Conservation (phyloP, 2,113 vertebrate species). For the Hassar affinis region DNA sequence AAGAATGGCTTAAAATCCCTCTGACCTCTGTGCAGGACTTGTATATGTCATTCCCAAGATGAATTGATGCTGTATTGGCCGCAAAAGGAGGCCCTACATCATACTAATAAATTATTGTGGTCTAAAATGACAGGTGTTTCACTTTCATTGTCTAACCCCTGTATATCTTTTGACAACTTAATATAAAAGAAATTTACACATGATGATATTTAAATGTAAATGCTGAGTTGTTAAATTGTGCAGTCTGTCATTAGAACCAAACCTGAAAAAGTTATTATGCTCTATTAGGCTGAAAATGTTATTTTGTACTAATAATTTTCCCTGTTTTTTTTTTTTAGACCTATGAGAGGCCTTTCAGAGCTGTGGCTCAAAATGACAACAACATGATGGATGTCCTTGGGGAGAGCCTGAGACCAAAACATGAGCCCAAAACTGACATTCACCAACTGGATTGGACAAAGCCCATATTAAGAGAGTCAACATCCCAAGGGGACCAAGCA, state of each 20-base stretch:
- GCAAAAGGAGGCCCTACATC: too few relatives aligned
- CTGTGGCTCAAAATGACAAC: slow-evolving; percentile 81
- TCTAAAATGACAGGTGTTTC: too few relatives aligned
- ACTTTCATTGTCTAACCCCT: too few relatives aligned
- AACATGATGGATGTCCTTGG: slow-evolving; percentile 85
- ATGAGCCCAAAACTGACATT: slow-evolving; percentile 88
- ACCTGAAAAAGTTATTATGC: background rate
- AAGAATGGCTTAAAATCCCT: too few relatives aligned
- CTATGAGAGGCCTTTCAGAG: slow-evolving; percentile 87
- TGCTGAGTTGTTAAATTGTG: background rate
- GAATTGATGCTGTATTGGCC: too few relatives aligned
- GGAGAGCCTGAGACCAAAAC: slow-evolving; percentile 92
- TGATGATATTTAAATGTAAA: background rate
- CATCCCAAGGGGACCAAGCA: slow-evolving; percentile 75
- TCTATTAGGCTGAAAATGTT: background rate
- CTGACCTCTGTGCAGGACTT: too few relatives aligned
- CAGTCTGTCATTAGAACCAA: background rate
- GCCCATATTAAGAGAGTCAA: slow-evolving; percentile 72
- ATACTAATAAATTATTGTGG: too few relatives aligned
- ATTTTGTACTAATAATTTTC: background rate
- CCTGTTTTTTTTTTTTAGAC: slow-evolving; percentile 71
- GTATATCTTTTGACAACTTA: background rate
- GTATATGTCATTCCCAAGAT: too few relatives aligned
- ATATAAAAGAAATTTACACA: background rate
- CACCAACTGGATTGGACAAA: slow-evolving; percentile 86